Evolutionary conservation across 2,797 vertebrate genomes (phyloP).

Genomic region (Orientallactaga sibirica): DNA sequence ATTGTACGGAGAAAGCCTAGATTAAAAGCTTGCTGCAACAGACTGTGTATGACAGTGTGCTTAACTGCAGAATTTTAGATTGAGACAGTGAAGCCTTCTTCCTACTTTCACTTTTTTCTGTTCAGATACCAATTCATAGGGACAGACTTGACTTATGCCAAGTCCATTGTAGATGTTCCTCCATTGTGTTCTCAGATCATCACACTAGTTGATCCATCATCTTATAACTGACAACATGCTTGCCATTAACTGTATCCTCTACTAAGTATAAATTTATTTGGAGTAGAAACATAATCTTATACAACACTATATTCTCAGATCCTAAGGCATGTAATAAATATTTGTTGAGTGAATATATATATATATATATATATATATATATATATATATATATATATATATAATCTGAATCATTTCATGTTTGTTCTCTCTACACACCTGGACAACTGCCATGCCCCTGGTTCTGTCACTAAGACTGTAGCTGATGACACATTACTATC

Average conservation of each 20-base stretch:
- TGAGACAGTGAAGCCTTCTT: background rate
- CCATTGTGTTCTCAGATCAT: background rate
- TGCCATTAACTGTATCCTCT: background rate
- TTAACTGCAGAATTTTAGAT: background rate
- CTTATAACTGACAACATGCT: background rate
- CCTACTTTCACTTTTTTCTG: background rate
- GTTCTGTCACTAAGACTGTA: background rate
- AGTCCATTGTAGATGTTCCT: background rate
- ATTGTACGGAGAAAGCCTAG: background rate
- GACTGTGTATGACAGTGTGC: background rate
- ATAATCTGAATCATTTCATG: background rate
- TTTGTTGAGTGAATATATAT: background rate
- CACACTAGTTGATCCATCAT: background rate
- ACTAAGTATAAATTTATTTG: background rate
- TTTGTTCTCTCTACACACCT: background rate
- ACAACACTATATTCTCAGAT: background rate
- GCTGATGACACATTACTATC: background rate
- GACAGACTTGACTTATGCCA: background rate
- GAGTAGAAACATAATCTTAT: background rate
- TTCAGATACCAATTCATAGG: background rate
- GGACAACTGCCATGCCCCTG: background rate
- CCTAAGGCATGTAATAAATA: background rate
- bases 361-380: conserved; percentile 19
- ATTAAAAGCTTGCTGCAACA: background rate
- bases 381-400: conserved; percentile 1